These are phyloP conservation scores for Oasisia sp. DNA, from an alignment of 2,888 invertebrate genomes.

Conservation along the genomic window DNA sequence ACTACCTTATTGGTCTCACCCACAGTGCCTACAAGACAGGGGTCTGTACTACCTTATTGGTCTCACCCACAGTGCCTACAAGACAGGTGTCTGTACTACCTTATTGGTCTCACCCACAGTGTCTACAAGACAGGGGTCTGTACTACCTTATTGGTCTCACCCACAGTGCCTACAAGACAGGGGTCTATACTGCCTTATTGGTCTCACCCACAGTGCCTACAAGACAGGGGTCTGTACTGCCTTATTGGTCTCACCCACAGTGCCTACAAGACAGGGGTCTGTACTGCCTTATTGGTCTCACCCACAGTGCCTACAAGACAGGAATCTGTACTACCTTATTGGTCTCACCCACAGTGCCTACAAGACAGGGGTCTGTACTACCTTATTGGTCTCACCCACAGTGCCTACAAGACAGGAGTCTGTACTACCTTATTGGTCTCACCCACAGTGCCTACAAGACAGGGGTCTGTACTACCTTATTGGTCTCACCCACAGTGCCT, in stretches of 20 bases:
- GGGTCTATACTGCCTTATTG: conserved; percentile 49
- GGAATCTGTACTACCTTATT: conserved; percentile 50
- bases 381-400: no score
- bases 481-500: no score
- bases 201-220: no score
- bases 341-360: no score
- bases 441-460: no score
- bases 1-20: conserved; percentile 51
- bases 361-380: conserved; percentile 64
- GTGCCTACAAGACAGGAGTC: conserved; percentile 67
- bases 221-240: conserved; percentile 64
- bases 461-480: conserved; percentile 50
- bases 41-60: conserved; percentile 48
- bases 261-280: conserved; percentile 66
- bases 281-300: conserved; percentile 49
- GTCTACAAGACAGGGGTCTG: conserved; percentile 66
- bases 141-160: conserved; percentile 50
- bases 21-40: no score
- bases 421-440: conserved; percentile 49
- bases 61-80: no score
- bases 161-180: no score
- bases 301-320: no score
- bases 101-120: no score
- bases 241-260: no score
- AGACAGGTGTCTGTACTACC: conserved; percentile 56